These are phyloP conservation scores for Mastomys natalensis DNA, from an alignment of 2,113 vertebrate genomes.

Conservation along the genomic window DNA sequence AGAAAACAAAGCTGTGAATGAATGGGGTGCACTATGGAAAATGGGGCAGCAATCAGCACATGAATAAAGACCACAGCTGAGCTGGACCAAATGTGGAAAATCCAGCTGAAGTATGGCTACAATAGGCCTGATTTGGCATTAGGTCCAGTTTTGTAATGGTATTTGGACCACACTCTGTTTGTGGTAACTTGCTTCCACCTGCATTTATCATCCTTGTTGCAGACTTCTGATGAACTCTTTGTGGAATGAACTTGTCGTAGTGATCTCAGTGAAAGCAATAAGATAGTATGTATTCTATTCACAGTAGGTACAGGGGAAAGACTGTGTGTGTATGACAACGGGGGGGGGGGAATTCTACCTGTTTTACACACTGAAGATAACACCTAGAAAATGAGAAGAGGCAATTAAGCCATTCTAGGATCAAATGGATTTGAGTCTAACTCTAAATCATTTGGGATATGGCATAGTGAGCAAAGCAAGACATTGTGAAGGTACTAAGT, in stretches of 20 bases:
- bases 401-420: neutral
- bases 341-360: neutral
- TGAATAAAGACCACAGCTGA: constrained; percentile 46
- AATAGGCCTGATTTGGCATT: constrained; percentile 38
- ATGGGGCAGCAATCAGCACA: neutral
- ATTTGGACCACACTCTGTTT: constrained; percentile 57
- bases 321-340: neutral
- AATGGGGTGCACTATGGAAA: constrained; percentile 25
- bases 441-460: neutral
- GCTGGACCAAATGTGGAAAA: neutral
- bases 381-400: neutral
- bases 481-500: neutral
- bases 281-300: neutral
- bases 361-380: neutral
- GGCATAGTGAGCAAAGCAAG: neutral
- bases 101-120: constrained; percentile 62
- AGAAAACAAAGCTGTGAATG: constrained; percentile 67
- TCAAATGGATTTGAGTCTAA: neutral
- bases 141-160: constrained; percentile 44
- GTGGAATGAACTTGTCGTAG: neutral
- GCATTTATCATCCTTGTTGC: constrained; percentile 10
- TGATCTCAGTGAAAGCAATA: neutral
- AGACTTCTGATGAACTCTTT: constrained; percentile 47
- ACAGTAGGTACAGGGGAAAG: neutral
- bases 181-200: constrained; percentile 67